Percentiles rank a stretch among this genome's conserved stretches.
Conservation (phyloP, 2,113 vertebrate species). For the Ceyx melanurus region DNA sequence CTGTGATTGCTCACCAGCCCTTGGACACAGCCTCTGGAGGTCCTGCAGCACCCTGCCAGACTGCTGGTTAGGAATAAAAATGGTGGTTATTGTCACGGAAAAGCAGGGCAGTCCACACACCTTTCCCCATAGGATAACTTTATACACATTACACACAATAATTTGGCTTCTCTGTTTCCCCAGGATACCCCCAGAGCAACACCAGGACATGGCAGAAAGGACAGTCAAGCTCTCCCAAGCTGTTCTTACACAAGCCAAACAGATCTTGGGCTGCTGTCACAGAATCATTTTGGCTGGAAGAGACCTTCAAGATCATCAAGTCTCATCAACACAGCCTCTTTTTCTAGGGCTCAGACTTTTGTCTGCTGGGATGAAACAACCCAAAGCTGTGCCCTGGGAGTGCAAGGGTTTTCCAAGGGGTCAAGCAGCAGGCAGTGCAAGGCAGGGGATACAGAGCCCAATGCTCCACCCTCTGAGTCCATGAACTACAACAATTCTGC, state of each 20-base stretch:
- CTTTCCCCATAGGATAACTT: background rate
- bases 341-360: background rate
- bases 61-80: background rate
- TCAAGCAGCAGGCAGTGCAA: background rate
- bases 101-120: background rate
- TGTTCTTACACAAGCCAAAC: background rate
- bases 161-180: background rate
- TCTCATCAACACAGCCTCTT: background rate
- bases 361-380: background rate
- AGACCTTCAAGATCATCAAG: no score
- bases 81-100: background rate
- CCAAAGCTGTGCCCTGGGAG: fast-evolving
- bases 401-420: background rate
- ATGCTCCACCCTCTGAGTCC: background rate
- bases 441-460: background rate
- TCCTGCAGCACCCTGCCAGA: background rate
- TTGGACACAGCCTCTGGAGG: background rate
- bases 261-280: background rate
- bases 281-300: no score
- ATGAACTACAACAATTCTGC: background rate
- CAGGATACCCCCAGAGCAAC: background rate
- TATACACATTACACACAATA: background rate
- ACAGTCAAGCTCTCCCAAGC: background rate
- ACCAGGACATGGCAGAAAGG: background rate
- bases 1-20: background rate